Conservation (phyloP, 2,797 vertebrate genomes). For the Pantherophis alleghaniensis region DNA sequence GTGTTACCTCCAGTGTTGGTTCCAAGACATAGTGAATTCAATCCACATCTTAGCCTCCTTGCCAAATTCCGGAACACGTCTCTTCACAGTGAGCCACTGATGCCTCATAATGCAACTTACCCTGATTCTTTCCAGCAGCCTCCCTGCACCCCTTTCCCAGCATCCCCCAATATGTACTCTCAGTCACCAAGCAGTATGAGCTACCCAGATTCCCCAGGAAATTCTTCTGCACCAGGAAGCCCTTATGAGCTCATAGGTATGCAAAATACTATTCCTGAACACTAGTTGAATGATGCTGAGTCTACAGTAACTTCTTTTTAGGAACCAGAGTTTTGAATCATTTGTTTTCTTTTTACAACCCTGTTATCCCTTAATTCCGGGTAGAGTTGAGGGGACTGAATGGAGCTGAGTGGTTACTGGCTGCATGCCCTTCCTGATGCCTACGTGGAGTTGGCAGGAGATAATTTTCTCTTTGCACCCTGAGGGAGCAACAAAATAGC, state of each 20-base stretch:
- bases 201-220: conserved; percentile 87
- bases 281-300: neutral
- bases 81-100: conserved; percentile 89
- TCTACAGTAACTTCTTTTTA: neutral
- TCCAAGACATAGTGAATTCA: conserved; percentile 95
- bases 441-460: neutral
- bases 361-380: neutral
- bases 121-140: conserved; percentile 91
- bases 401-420: neutral
- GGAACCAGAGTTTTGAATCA: neutral
- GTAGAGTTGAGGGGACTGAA: neutral
- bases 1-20: conserved; percentile 95
- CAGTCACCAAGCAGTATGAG: conserved; percentile 83
- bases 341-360: neutral
- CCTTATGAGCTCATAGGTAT: conserved; percentile 90
- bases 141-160: conserved; percentile 78
- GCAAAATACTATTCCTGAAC: conserved; percentile 5
- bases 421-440: neutral
- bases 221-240: conserved; percentile 84
- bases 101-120: conserved; percentile 95
- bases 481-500: neutral
- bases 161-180: conserved; percentile 79
- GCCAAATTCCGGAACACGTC: conserved; percentile 93
- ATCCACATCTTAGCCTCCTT: conserved; percentile 95
- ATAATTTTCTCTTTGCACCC: neutral